Conservation (phyloP, 2,797 vertebrate species). For the Mastacembelus armatus region DNA sequence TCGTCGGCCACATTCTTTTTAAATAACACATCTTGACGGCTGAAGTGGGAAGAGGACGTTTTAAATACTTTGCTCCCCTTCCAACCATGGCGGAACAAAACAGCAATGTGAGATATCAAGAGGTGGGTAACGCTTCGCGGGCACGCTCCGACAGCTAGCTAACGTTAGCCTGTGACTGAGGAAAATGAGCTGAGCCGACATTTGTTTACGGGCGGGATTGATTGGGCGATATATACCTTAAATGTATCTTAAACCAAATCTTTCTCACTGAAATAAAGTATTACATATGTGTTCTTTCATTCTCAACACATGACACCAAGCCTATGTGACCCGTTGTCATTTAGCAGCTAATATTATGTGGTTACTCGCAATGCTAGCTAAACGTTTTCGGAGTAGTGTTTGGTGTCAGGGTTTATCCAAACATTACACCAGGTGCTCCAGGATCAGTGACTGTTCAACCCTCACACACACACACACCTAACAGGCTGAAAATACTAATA, state of each 20-base stretch:
- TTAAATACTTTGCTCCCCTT: conserved; percentile 18
- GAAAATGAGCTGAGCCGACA: conserved; percentile 23
- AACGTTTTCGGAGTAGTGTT: not conserved
- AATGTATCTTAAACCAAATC: no score
- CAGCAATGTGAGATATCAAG: conserved; percentile 80
- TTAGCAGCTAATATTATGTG: not conserved
- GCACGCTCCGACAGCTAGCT: conserved; percentile 34
- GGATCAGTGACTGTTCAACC: not conserved
- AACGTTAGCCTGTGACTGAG: conserved; percentile 29
- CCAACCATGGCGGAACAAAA: conserved; percentile 80
- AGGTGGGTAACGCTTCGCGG: conserved; percentile 66
- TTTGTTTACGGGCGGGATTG: conserved; percentile 34
- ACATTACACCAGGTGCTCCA: not conserved
- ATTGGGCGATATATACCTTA: rapidly evolving
- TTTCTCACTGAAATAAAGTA: not conserved
- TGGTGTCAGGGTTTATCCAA: not conserved
- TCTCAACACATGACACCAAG: rapidly evolving
- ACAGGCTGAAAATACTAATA: not conserved
- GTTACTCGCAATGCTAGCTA: not conserved
- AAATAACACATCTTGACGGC: not conserved
- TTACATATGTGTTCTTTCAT: rapidly evolving
- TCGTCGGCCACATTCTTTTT: conserved; percentile 19
- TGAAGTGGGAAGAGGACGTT: conserved; percentile 30
- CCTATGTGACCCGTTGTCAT: conserved; percentile 1
- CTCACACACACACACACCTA: not conserved